phyloP scores from a whole-genome alignment of 2,888 invertebrate species.

The Beris chalybata region DNA sequence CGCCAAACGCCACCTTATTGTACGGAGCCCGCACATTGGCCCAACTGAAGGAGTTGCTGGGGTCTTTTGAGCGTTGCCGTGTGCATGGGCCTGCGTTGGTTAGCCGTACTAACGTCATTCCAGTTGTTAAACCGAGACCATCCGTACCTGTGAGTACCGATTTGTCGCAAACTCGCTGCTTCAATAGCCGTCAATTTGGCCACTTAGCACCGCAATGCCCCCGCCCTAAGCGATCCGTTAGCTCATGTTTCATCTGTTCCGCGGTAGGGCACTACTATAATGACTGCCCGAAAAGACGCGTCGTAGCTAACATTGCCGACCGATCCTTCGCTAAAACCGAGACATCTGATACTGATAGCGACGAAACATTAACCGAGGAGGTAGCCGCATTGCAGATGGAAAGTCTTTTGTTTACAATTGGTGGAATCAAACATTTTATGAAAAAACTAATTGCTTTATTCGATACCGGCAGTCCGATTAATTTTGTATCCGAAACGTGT shows the following conservation, averaged over 20 bases:
- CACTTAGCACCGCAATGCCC: slow-evolving; percentile 10
- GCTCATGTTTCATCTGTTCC: background rate
- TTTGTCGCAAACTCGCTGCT: background rate
- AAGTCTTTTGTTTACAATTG: slow-evolving; percentile 6
- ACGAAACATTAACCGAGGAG: too few species aligned
- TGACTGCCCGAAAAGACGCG: background rate
- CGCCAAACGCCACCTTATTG: background rate
- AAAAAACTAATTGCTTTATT: slow-evolving; percentile 6
- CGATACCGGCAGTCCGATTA: slow-evolving; percentile 11
- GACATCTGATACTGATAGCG: too few species aligned
- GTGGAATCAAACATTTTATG: background rate
- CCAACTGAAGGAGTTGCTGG: slow-evolving; percentile 2
- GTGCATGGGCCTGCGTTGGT: background rate
- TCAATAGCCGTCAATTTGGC: slow-evolving; percentile 3
- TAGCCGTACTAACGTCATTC: background rate
- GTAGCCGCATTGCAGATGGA: too few species aligned
- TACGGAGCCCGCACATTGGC: slow-evolving; percentile 4
- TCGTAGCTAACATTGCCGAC: background rate
- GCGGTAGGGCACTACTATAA: background rate
- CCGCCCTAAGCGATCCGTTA: background rate
- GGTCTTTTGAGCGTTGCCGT: too few species aligned
- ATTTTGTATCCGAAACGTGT: background rate
- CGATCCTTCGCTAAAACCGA: background rate
- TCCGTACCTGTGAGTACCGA: background rate
- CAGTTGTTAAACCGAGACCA: background rate